These are phyloP conservation scores for Poecilia picta DNA, from an alignment of 2,797 vertebrate species.

Conservation along the genomic window DNA sequence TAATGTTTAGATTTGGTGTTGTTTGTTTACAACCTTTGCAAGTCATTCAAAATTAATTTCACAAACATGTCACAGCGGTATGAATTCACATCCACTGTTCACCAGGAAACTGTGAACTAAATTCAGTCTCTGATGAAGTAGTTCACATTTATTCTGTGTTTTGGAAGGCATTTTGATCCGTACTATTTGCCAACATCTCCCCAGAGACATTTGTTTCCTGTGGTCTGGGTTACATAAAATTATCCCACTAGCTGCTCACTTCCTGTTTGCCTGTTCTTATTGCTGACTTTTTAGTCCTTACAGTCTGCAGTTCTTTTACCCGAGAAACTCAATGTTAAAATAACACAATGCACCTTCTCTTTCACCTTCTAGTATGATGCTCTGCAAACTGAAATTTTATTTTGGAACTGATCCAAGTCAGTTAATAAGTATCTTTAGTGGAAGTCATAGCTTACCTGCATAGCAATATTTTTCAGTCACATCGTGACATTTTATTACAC, in stretches of 20 bases:
- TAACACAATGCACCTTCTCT: background rate
- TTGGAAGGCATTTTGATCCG: background rate
- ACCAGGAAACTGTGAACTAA: background rate
- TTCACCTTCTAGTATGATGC: background rate
- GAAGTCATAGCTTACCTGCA: background rate
- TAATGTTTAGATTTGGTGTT: background rate
- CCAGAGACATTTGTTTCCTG: constrained; percentile 43
- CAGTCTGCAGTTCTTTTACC: background rate
- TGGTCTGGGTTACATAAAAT: constrained; percentile 33
- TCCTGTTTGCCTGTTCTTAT: constrained; percentile 48
- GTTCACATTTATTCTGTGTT: background rate
- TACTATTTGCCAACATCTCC: constrained; percentile 18
- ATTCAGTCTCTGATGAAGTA: background rate
- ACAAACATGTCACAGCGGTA: background rate
- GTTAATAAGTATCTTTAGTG: background rate
- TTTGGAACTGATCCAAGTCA: background rate
- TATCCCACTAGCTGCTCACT: constrained; percentile 26
- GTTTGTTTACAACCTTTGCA: background rate
- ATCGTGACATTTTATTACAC: background rate
- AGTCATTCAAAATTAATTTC: background rate
- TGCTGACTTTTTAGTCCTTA: constrained; percentile 1
- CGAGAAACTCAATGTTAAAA: background rate
- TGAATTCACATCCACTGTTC: background rate
- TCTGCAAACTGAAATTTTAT: background rate
- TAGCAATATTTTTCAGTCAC: background rate